Conservation (phyloP, 1,140 invertebrate species). For the Ceratitis capitata region DNA sequence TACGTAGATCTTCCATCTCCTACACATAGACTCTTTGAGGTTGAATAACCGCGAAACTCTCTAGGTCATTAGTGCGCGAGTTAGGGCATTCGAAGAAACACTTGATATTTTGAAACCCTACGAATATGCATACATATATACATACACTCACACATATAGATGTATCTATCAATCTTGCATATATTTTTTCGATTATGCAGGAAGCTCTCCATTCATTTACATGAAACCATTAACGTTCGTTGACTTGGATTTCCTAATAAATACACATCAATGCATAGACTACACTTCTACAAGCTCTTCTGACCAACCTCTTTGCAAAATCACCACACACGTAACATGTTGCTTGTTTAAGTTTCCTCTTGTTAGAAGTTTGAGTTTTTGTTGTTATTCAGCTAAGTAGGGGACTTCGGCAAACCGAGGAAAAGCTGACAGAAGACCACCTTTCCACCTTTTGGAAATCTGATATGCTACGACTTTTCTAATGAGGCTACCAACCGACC, state of each 20-base stretch:
- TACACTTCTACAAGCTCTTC: no score
- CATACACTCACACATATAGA: neutral
- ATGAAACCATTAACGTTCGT: neutral
- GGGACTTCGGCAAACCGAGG: no score
- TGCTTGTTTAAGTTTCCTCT: no score
- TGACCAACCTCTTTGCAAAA: no score
- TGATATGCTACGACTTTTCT: no score
- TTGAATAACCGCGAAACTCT: neutral
- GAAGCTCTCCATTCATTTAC: neutral
- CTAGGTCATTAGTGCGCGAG: neutral
- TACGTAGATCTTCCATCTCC: neutral
- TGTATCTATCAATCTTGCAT: neutral
- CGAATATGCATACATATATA: neutral
- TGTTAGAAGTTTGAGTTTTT: no score
- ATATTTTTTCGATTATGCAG: neutral
- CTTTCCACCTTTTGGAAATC: no score
- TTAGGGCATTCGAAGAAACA: neutral
- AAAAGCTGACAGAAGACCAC: no score
- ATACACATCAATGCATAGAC: no score
- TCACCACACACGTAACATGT: no score
- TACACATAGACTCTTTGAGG: neutral
- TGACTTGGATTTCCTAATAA: neutral
- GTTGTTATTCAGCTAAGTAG: no score
- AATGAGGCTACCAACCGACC: no score
- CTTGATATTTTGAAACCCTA: neutral